Base-by-base conservation (phyloP, 2,888 invertebrate species). In the Nemoura dubitans region DNA sequence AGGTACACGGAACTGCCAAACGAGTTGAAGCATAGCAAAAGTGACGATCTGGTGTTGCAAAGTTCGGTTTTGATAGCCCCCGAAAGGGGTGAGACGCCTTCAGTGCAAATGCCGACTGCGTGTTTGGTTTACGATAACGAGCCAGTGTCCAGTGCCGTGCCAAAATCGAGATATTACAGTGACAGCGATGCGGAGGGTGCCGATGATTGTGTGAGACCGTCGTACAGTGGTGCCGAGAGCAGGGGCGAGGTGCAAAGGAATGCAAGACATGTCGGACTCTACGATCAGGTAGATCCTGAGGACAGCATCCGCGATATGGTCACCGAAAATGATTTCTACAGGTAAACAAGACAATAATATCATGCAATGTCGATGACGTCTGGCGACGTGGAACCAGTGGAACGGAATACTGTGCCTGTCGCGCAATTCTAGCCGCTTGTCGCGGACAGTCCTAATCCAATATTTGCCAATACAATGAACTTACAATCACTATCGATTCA, bases 261-360 rank as follows among this genome's bases (percentile, higher is more conserved):
- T 89, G 90, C 91, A 36, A 90, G 90, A 88, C 90, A 91, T 87
- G 90, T 91, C 30, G 91, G 91, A 42, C 91, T 92, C 10, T 92
- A 92, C 89, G 94, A 94, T 89, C 91, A 93, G 88, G 92, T 94
- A 85, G 94, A 94, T 90, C 94, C 94, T n/a, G 94, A 94, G 90
- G 94, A 94, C 89, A 94, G 94, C 88, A 94, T 94, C 88, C 91
- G 94, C 86, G 94, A 94, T 90, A 94, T 94, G 89, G 93, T 94
- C 87, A 93, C 93, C 10, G 94, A 94, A 90, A 94, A 94, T 90
- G 94, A 94, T 90, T 92, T 94, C 89, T 94, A 94, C 91, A 93
- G 93, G 94, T 94, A 90, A 89, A 90, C 89, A 59, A 59, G n/a
- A n/a, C n/a, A n/a, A n/a, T n/a, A 59, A 59, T 21, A 1, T 16